These are phyloP conservation scores for Diploptera punctata DNA, from an alignment of 2,888 invertebrate species.

Conservation along the genomic window DNA sequence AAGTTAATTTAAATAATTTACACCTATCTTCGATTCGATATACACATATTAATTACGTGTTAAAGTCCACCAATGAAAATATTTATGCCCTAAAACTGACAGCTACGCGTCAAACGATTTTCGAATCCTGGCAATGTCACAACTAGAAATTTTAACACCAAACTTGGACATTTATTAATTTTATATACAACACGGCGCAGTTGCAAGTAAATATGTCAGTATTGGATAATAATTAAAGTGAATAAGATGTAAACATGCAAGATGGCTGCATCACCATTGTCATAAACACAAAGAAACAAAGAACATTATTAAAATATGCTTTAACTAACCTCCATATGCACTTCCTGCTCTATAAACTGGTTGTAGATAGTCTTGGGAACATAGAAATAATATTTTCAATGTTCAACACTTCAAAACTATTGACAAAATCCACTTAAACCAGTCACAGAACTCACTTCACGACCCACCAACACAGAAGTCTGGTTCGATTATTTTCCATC, in stretches of 20 bases:
- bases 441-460: slow-evolving; percentile 30
- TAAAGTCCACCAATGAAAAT: no score
- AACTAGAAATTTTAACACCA: no score
- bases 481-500: slow-evolving; percentile 56
- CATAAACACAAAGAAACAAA: slow-evolving; percentile 47
- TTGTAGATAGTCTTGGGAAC: slow-evolving; percentile 48
- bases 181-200: no score
- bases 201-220: no score
- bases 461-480: slow-evolving; percentile 49
- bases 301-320: slow-evolving; percentile 38
- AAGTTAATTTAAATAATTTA: no score
- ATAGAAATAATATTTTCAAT: slow-evolving; percentile 39
- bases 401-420: slow-evolving; percentile 46
- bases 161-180: no score
- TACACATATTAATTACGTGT: no score
- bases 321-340: slow-evolving; percentile 55
- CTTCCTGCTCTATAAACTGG: slow-evolving; percentile 46
- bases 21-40: no score
- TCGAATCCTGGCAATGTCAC: no score
- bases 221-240: slow-evolving; percentile 1
- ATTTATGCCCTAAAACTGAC: no score
- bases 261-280: slow-evolving; percentile 47
- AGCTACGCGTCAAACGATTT: no score
- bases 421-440: slow-evolving; percentile 5
- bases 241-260: slow-evolving; percentile 43